These are phyloP conservation scores for Erpornis zantholeuca DNA, from an alignment of 2,113 vertebrate genomes.

Conservation along the genomic window DNA sequence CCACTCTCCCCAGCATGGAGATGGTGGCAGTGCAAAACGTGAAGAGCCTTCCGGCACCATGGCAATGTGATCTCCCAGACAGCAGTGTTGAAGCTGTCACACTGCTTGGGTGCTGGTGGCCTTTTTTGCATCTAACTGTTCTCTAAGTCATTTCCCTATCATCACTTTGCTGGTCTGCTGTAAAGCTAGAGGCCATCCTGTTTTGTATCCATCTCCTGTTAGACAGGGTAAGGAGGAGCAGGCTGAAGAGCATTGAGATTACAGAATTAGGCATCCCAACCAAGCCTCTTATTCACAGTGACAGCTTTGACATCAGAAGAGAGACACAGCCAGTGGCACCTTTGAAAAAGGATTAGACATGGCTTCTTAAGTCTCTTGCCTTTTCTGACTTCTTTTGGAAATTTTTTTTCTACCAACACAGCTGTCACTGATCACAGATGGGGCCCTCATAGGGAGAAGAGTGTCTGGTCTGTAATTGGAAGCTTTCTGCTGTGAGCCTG, in stretches of 20 bases:
- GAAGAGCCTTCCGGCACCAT: background rate
- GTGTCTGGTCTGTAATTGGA: background rate
- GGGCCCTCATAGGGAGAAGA: background rate
- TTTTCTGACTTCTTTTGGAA: background rate
- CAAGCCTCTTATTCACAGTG: background rate
- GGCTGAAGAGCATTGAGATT: background rate
- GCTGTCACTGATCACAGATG: slow-evolving; percentile 9
- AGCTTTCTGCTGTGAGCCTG: background rate
- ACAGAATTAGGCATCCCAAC: background rate
- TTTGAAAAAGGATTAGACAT: slow-evolving; percentile 25
- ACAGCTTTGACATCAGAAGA: background rate
- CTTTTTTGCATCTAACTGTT: background rate
- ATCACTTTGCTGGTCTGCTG: background rate
- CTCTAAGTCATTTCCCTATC: background rate
- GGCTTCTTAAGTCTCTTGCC: slow-evolving; percentile 8
- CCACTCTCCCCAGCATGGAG: background rate
- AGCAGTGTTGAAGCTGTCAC: background rate
- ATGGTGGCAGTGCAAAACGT: accelerated
- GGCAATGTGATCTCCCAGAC: background rate
- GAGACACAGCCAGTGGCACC: background rate
- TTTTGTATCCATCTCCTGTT: background rate
- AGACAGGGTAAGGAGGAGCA: background rate
- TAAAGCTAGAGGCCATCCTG: background rate
- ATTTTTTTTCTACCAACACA: background rate
- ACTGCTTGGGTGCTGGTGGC: background rate